phyloP scores from a whole-genome alignment of 1,140 invertebrate genomes.

The Macrosteles quadrilineatus region DNA sequence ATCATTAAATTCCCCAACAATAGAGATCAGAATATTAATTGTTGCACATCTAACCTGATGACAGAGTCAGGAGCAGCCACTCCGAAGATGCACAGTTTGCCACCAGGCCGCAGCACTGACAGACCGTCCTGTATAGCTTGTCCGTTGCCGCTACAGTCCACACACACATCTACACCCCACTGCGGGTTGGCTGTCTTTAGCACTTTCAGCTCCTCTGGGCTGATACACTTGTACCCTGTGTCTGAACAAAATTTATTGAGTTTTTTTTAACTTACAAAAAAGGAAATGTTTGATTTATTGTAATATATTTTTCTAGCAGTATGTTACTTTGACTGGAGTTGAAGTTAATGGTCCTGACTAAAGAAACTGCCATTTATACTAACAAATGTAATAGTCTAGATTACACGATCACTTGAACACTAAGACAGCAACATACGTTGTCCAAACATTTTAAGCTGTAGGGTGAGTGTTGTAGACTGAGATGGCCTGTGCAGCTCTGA shows the following conservation, averaged over 20 bases:
- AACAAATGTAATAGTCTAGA: too few relatives aligned
- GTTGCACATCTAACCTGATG: constrained; percentile 10
- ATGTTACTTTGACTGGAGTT: too few relatives aligned
- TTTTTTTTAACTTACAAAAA: neutral
- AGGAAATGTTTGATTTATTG: too few relatives aligned
- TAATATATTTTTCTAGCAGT: too few relatives aligned
- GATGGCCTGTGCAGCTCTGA: too few relatives aligned
- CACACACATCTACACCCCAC: constrained; percentile 58
- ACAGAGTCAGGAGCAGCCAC: constrained; percentile 52
- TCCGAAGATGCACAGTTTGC: constrained; percentile 59
- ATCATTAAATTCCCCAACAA: constrained; percentile 59
- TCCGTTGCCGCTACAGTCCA: constrained; percentile 66
- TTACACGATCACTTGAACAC: too few relatives aligned
- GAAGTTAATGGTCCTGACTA: too few relatives aligned
- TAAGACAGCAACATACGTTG: too few relatives aligned
- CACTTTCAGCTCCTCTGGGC: constrained; percentile 56
- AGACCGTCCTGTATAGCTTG: constrained; percentile 58
- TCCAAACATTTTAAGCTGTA: too few relatives aligned
- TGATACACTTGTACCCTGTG: constrained; percentile 56
- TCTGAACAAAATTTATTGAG: constrained; percentile 50
- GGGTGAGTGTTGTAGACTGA: too few relatives aligned
- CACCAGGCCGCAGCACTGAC: constrained; percentile 53
- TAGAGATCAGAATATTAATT: too few relatives aligned
- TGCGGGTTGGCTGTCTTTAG: constrained; percentile 29
- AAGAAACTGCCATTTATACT: too few relatives aligned